These are phyloP conservation scores for Fulmarus glacialis DNA, from an alignment of 2,113 vertebrate genomes.

Conservation along the genomic window DNA sequence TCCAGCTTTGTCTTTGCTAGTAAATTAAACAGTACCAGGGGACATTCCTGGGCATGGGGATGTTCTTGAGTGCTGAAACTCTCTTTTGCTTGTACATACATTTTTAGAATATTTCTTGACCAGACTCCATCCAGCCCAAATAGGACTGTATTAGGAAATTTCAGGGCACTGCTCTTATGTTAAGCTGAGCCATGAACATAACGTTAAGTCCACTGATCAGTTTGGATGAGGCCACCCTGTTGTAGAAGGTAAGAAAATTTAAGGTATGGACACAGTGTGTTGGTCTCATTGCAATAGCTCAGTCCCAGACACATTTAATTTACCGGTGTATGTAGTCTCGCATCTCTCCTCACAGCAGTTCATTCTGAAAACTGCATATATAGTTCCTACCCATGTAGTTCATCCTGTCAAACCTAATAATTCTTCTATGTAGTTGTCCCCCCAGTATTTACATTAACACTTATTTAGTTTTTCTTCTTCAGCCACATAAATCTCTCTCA, in stretches of 20 bases:
- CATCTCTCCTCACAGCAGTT: neutral
- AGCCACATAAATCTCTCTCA: neutral
- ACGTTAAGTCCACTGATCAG: neutral
- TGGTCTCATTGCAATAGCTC: neutral
- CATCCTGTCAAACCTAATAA: neutral
- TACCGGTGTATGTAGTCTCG: neutral
- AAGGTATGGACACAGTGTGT: neutral
- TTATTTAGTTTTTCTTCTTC: neutral
- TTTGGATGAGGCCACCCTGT: neutral
- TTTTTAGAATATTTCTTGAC: neutral
- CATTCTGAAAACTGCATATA: neutral
- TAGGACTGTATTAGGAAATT: neutral
- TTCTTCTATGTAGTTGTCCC: neutral
- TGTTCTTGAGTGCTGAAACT: neutral
- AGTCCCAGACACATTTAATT: neutral
- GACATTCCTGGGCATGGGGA: neutral
- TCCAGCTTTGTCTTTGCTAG: neutral
- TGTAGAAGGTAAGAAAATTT: neutral
- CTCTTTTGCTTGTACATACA: neutral
- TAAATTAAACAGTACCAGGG: neutral
- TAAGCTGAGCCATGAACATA: neutral
- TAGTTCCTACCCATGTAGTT: neutral
- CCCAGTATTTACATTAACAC: neutral
- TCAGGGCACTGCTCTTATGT: neutral
- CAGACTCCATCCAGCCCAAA: neutral